These are phyloP conservation scores for Yponomeuta evonymella DNA, from an alignment of 2,888 invertebrate species.

Conservation along the genomic window DNA sequence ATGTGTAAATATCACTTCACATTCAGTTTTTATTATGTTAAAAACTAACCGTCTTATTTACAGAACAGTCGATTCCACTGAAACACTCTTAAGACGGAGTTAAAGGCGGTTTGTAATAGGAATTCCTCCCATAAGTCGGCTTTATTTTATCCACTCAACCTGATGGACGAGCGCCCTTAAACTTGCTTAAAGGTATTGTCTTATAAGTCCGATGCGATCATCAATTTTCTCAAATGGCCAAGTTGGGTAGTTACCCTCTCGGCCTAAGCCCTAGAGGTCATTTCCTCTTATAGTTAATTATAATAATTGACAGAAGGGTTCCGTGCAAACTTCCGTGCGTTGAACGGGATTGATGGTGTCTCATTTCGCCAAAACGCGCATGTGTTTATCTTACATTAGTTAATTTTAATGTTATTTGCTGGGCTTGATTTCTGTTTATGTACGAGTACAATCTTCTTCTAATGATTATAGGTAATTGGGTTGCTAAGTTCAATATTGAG, in stretches of 20 bases:
- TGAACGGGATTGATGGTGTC: neutral
- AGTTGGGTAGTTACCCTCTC: conserved; percentile 52
- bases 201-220: conserved; percentile 46
- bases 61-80: too few relatives aligned
- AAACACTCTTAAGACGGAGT: too few relatives aligned
- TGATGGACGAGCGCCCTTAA: neutral
- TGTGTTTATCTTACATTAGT: neutral
- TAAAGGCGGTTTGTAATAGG: too few relatives aligned
- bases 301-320: conserved; percentile 65
- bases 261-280: conserved; percentile 64
- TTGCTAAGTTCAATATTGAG: too few relatives aligned
- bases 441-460: too few relatives aligned
- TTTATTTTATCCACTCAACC: neutral
- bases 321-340: conserved; percentile 15
- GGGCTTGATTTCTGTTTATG: too few relatives aligned
- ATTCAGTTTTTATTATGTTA: too few relatives aligned
- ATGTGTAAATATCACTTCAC: too few relatives aligned
- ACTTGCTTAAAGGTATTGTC: conserved; percentile 9
- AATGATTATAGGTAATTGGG: too few relatives aligned
- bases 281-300: conserved; percentile 72
- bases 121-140: too few relatives aligned
- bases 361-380: neutral
- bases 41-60: too few relatives aligned
- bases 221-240: conserved; percentile 67
- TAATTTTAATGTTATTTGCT: too few relatives aligned